Conservation (phyloP, 1,140 invertebrate species). For the Neodiprion fabricii region DNA sequence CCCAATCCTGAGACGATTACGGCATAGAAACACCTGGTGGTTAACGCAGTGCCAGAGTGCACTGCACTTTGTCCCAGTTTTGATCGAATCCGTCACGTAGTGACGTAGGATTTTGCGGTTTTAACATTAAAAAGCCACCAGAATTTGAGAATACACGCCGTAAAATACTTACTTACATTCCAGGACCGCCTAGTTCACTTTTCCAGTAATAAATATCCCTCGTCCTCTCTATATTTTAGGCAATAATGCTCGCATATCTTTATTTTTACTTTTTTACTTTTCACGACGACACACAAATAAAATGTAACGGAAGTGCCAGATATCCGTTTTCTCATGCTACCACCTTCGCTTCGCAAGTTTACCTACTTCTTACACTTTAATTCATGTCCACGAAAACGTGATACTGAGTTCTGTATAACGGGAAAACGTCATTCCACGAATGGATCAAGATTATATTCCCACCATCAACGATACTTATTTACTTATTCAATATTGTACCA, state of each 20-base stretch:
- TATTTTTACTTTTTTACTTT: slow-evolving; percentile 24
- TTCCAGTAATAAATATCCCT: slow-evolving; percentile 23
- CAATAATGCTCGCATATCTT: slow-evolving; percentile 17
- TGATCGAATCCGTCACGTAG: slow-evolving; percentile 56
- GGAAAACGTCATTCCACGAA: neutral
- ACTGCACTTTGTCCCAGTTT: slow-evolving; percentile 63
- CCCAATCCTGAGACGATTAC: slow-evolving; percentile 59
- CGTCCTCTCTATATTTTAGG: slow-evolving; percentile 19
- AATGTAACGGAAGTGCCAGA: slow-evolving; percentile 37
- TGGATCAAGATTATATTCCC: neutral
- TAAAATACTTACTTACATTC: slow-evolving; percentile 37
- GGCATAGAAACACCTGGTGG: slow-evolving; percentile 59
- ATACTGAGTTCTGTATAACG: neutral
- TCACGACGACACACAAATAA: slow-evolving; percentile 26
- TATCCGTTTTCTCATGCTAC: slow-evolving; percentile 27
- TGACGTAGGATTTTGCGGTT: slow-evolving; percentile 59
- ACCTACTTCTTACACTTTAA: slow-evolving; percentile 15
- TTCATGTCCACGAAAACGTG: neutral
- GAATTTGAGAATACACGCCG: too few relatives aligned
- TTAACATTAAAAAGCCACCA: slow-evolving; percentile 22
- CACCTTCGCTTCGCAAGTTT: slow-evolving; percentile 30
- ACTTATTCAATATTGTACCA: neutral
- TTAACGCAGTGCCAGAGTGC: slow-evolving; percentile 62
- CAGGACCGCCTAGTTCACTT: slow-evolving; percentile 27
- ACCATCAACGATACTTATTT: neutral